A percentile compares a stretch with the other conserved stretches of the same genome.
Evolutionary conservation across 1,140 invertebrate species (phyloP).

Genomic region (Apis florea): DNA sequence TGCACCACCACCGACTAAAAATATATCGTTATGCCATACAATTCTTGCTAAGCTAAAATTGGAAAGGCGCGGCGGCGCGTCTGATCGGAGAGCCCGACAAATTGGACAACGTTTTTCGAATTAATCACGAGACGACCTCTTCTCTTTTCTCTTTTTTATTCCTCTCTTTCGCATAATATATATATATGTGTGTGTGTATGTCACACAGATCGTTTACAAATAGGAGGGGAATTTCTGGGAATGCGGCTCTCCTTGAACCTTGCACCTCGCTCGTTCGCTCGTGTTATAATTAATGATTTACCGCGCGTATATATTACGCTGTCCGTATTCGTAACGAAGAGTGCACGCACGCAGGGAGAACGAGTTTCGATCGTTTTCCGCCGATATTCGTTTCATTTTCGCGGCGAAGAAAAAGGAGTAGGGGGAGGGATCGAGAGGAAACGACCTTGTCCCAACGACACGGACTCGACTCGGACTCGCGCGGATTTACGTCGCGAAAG

Average conservation of each 20-base stretch:
- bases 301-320: no score
- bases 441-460: no score
- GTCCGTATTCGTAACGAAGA: neutral
- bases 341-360: no score
- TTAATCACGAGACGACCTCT: neutral
- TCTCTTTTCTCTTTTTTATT: no score
- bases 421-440: neutral
- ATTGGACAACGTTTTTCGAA: neutral
- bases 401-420: neutral
- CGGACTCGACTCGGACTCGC: no score
- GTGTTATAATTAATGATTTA: slow-evolving; percentile 48
- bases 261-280: slow-evolving; percentile 55
- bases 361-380: neutral
- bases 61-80: slow-evolving; percentile 9
- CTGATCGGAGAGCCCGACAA: neutral
- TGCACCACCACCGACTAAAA: slow-evolving; percentile 44
- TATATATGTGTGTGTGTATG: no score
- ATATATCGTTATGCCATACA: slow-evolving; percentile 48
- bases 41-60: slow-evolving; percentile 46
- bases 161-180: no score
- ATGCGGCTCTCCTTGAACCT: slow-evolving; percentile 76
- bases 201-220: slow-evolving; percentile 44
- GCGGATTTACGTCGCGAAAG: no score
- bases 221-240: slow-evolving; percentile 46
- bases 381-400: neutral